Evolutionary conservation across 2,797 vertebrate genomes (phyloP).

Genomic region (Clarias laeviceps): DNA sequence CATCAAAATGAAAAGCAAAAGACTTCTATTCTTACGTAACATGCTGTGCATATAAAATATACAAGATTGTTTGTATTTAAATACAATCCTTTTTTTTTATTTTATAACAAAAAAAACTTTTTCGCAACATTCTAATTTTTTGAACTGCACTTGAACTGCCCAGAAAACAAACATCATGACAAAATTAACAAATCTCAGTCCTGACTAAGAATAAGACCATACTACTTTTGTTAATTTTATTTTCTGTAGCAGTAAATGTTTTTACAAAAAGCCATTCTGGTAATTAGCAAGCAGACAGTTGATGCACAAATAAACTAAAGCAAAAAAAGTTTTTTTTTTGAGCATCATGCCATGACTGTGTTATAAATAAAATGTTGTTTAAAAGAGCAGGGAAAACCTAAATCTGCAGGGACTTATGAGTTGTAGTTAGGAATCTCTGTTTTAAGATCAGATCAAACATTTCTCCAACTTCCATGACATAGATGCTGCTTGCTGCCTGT

Average conservation of each 20-base stretch:
- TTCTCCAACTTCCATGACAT: background rate
- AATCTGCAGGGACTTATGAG: constrained; percentile 2
- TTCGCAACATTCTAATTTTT: no score
- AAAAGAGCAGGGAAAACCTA: background rate
- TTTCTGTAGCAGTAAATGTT: background rate
- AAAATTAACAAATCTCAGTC: no score
- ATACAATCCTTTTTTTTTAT: no score
- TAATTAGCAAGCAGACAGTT: background rate
- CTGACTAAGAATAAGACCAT: background rate
- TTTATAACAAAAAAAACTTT: no score
- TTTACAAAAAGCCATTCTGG: background rate
- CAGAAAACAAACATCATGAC: no score
- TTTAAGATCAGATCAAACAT: background rate
- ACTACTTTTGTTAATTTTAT: background rate
- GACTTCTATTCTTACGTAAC: no score
- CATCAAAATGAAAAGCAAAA: no score
- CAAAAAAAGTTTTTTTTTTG: background rate
- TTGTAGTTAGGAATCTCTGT: background rate
- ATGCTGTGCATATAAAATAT: no score
- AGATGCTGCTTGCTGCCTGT: background rate
- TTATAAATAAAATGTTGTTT: background rate
- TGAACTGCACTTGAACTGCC: no score
- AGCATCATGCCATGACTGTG: background rate
- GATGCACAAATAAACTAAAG: background rate
- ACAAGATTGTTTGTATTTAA: no score